Evolutionary conservation across 2,797 vertebrate species (phyloP).

Genomic region (Anisognathus igniventris): DNA sequence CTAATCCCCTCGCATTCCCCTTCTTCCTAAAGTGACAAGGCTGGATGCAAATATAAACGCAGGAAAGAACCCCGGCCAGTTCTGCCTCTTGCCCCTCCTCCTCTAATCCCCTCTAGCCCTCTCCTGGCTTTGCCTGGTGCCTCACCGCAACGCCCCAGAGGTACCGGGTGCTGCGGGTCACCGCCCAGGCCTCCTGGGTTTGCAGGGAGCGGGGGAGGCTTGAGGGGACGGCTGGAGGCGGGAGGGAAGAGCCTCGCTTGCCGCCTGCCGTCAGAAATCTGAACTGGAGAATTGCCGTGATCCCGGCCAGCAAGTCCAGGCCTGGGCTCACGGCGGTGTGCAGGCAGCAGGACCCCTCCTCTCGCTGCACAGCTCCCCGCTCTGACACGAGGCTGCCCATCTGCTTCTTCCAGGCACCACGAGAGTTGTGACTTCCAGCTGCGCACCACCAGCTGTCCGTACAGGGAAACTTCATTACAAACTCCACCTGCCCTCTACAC

Average conservation of each 20-base stretch:
- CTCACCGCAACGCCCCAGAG: neutral
- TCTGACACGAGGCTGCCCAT: accelerated
- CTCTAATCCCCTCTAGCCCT: neutral
- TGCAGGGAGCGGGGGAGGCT: neutral
- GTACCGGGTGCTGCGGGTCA: accelerated
- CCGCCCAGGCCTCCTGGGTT: accelerated
- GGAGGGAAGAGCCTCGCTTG: conserved; percentile 1
- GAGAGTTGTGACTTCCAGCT: neutral
- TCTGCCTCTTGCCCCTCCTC: neutral
- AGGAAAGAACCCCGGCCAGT: accelerated
- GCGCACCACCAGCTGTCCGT: neutral
- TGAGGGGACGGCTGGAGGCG: neutral
- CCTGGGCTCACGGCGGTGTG: accelerated
- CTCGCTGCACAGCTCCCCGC: neutral
- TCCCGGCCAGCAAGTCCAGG: neutral
- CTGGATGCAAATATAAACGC: neutral
- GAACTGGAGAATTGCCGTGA: neutral
- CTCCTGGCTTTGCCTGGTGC: neutral
- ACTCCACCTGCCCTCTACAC: neutral
- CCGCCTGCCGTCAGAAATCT: conserved; percentile 12
- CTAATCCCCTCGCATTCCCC: neutral
- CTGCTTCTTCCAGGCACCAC: neutral
- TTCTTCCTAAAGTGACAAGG: neutral
- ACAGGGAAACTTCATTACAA: neutral
- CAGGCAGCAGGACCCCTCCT: neutral